These are phyloP conservation scores for Adela reaumurella DNA, from an alignment of 2,888 invertebrate genomes.

Conservation along the genomic window DNA sequence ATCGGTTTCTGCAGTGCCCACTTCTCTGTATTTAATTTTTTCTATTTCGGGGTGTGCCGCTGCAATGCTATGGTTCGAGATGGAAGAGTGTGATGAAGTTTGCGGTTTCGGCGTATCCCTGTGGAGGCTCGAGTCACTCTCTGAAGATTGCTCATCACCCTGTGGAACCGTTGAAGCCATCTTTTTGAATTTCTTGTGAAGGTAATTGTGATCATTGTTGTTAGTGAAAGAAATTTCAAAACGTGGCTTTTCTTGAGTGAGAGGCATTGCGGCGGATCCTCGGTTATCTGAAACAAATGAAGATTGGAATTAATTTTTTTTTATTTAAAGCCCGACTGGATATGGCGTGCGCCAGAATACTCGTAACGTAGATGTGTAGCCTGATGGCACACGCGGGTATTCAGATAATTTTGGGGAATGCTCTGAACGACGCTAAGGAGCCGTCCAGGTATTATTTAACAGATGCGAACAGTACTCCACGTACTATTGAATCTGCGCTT, in stretches of 20 bases:
- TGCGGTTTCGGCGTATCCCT: slow-evolving; percentile 29
- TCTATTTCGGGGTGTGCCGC: slow-evolving; percentile 47
- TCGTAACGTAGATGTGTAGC: no score
- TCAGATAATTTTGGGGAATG: no score
- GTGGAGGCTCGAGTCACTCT: slow-evolving; percentile 28
- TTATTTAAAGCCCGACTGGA: no score
- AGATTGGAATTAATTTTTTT: no score
- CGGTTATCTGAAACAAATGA: slow-evolving; percentile 36
- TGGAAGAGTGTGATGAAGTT: slow-evolving; percentile 28
- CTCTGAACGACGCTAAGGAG: no score
- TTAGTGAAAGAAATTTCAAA: slow-evolving; percentile 46
- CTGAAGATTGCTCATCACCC: neutral
- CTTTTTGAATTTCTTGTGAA: slow-evolving; percentile 92
- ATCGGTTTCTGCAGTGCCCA: slow-evolving; percentile 21
- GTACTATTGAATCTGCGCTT: no score
- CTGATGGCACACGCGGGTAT: no score
- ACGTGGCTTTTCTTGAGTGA: slow-evolving; percentile 45
- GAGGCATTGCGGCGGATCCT: slow-evolving; percentile 45
- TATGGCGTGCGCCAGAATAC: no score
- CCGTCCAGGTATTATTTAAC: no score
- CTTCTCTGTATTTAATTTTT: slow-evolving; percentile 34
- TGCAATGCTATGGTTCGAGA: slow-evolving; percentile 44
- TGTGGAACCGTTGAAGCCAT: slow-evolving; percentile 61
- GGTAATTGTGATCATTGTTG: slow-evolving; percentile 70
- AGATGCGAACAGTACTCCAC: no score